Conservation (phyloP, 2,797 vertebrate species). For the Paguma larvata region DNA sequence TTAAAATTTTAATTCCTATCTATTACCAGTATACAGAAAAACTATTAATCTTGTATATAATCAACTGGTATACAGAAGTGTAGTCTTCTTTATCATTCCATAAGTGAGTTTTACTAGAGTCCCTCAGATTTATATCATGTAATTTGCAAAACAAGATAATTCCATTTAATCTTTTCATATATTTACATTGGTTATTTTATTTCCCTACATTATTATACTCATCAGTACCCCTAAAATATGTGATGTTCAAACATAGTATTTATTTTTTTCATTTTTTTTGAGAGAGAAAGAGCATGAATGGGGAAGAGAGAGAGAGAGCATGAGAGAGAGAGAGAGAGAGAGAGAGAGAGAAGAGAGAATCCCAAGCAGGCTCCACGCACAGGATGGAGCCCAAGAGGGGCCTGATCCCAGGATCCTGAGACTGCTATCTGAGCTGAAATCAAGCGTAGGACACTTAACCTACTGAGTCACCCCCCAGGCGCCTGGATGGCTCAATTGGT, state of each 20-base stretch:
- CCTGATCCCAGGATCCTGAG: too few species aligned
- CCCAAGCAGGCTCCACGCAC: too few species aligned
- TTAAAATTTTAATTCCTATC: background rate
- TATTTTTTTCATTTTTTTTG: background rate
- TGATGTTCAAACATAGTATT: background rate
- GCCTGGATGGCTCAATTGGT: too few species aligned
- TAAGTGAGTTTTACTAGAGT: background rate
- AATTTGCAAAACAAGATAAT: background rate
- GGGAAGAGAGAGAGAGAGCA: too few species aligned
- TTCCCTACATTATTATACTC: background rate
- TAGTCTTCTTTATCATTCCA: background rate
- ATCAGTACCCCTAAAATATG: background rate
- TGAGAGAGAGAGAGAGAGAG: too few species aligned
- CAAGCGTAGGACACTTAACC: too few species aligned
- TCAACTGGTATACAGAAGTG: background rate
- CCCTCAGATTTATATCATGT: background rate
- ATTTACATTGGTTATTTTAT: background rate
- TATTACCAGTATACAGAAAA: background rate
- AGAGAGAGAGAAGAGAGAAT: too few species aligned
- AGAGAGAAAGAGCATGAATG: too few species aligned
- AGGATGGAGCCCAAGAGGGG: too few species aligned
- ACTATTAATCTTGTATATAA: background rate
- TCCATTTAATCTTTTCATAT: background rate
- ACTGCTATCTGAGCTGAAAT: too few species aligned
- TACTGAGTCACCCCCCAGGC: too few species aligned